Evolutionary conservation across 2,888 invertebrate genomes (phyloP), one percentile per base, ranked within the genome.

Genomic region (Hydropsyche betteni): DNA sequence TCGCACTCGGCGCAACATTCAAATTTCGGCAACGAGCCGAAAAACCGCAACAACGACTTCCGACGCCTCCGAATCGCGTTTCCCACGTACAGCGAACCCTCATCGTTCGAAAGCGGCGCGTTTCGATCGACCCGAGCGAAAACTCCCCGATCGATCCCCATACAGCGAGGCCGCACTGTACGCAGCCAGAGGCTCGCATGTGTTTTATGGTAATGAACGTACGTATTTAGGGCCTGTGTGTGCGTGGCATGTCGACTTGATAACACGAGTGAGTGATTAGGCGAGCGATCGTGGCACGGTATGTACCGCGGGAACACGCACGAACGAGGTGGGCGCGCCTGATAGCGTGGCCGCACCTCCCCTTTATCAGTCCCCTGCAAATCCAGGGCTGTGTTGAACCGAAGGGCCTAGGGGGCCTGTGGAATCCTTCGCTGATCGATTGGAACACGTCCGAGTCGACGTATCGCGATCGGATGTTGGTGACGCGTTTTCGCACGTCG

Each of bases 191-290:
- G 8, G 36, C 36, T 64, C 64, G 69, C 69, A 50, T 69, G 51
- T 51, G 44, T 53, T 55, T 70, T 53, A 70, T 70, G 70, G 16
- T 70, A 70, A 70, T 70, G 51, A 70, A 64, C 2, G n/a, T 34
- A 24, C 34, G 34, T 64, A 36, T 64, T 64, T 64, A 64, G 64
- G 24, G 58, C 58, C 38, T 24, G 24, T 10, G 68, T n/a, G 55
- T 69, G 69, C 69, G 69, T 69, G 70, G 51, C 70, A 34, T 70
- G 70, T 70, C 70, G 70, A 53, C 70, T 70, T 53, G 70, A 70
- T 70, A 70, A 70, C 70, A 70, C 52, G 53, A 64, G 53, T 53
- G 70, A 70, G 53, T 70, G 70, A 70, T 70, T 70, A 70, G 70
- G 10, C 51, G 70, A 33, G 51, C 34, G 52, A 44, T 69, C 44